A percentile compares a stretch with the other conserved stretches of the same genome.
Conservation (phyloP, 1,140 invertebrate genomes). For the Papilio machaon region DNA sequence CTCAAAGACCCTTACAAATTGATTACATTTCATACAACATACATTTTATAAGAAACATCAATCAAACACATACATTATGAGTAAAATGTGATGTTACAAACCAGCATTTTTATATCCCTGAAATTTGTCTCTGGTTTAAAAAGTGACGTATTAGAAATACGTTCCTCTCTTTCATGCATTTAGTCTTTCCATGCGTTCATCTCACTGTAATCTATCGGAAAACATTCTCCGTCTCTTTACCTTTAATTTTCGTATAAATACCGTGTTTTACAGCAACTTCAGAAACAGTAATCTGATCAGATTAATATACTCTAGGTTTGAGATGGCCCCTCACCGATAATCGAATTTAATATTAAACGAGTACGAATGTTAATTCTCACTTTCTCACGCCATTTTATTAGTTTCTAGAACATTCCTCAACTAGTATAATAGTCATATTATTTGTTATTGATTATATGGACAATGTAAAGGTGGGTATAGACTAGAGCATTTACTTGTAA, state of each 20-base stretch:
- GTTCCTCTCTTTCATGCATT: neutral
- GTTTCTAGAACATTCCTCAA: neutral
- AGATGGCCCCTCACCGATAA: neutral
- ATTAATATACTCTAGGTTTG: neutral
- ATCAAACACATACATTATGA: neutral
- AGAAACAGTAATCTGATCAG: neutral
- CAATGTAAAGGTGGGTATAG: too few species aligned
- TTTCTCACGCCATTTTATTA: neutral
- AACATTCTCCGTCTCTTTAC: neutral
- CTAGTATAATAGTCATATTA: neutral
- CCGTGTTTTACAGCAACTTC: neutral
- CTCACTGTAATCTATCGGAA: neutral
- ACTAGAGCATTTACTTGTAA: too few species aligned
- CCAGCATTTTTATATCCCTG: neutral
- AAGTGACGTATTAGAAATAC: neutral
- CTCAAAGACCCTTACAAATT: neutral
- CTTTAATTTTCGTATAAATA: neutral
- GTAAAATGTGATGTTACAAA: neutral
- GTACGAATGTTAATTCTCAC: neutral
- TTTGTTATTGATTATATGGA: neutral
- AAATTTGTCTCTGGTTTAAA: neutral
- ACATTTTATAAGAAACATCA: slow-evolving; percentile 7
- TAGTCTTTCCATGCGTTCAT: neutral
- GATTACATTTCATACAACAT: neutral
- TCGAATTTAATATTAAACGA: neutral